phyloP scores from a whole-genome alignment of 2,797 vertebrate species.

The Alfaro cultratus region DNA sequence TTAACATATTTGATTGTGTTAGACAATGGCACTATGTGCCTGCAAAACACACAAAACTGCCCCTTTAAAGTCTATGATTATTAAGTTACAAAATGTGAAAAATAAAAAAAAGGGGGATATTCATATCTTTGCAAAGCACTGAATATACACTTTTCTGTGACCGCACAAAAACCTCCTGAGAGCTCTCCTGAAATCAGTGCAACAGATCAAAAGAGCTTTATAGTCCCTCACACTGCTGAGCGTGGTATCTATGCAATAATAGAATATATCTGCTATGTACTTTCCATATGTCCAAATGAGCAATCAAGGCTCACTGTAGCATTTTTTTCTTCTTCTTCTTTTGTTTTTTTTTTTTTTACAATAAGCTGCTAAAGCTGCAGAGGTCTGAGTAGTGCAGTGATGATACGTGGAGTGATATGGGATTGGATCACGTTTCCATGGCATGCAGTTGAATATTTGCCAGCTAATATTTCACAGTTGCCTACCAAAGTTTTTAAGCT shows the following conservation, averaged over 20 bases:
- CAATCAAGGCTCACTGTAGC: slow-evolving; percentile 63
- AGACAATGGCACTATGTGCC: no score
- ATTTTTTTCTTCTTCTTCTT: slow-evolving; percentile 28
- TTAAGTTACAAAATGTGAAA: neutral
- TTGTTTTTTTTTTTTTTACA: slow-evolving; percentile 43
- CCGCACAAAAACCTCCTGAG: slow-evolving; percentile 47
- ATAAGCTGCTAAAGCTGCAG: slow-evolving; percentile 74
- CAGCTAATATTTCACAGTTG: slow-evolving; percentile 81
- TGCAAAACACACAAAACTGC: no score
- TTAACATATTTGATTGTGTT: no score
- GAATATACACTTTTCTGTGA: slow-evolving; percentile 51
- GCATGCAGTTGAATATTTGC: slow-evolving; percentile 71
- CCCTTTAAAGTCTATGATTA: no score
- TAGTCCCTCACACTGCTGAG: slow-evolving; percentile 51
- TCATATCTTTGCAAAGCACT: neutral
- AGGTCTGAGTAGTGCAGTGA: slow-evolving; percentile 75
- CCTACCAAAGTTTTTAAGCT: slow-evolving; percentile 78
- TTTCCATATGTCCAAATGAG: slow-evolving; percentile 54
- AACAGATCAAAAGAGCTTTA: slow-evolving; percentile 39
- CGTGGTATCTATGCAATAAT: slow-evolving; percentile 55
- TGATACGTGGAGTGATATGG: slow-evolving; percentile 75
- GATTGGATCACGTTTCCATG: slow-evolving; percentile 68
- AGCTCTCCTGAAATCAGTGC: slow-evolving; percentile 28
- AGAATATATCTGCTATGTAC: slow-evolving; percentile 35
- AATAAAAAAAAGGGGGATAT: neutral